These are phyloP conservation scores for Nilaparvata lugens DNA, from an alignment of 1,140 invertebrate species.

Conservation along the genomic window DNA sequence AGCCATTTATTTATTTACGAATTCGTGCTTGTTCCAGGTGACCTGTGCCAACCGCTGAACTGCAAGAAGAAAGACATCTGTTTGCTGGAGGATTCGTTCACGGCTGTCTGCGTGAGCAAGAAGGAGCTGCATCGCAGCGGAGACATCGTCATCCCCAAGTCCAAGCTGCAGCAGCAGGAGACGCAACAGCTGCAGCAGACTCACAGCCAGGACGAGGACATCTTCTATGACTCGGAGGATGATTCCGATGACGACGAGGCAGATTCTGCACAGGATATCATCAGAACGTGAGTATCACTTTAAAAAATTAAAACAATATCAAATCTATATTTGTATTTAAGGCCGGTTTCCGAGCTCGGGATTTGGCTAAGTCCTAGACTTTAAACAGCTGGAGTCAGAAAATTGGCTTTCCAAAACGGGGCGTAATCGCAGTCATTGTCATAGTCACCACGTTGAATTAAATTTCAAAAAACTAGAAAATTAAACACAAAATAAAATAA, in stretches of 20 bases:
- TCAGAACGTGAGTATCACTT: conserved; percentile 18
- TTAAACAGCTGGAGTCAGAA: no score
- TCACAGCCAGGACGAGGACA: conserved; percentile 45
- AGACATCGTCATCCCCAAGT: conserved; percentile 40
- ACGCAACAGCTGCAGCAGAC: conserved; percentile 10
- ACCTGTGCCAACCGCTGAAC: conserved; percentile 73
- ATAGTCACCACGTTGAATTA: no score
- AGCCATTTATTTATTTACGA: no score
- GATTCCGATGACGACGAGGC: conserved; percentile 43
- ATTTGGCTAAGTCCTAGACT: no score
- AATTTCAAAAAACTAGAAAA: no score
- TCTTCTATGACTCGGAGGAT: conserved; percentile 60
- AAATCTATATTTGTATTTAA: no score
- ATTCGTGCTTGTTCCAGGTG: conserved; percentile 53
- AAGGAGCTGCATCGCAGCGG: conserved; percentile 76
- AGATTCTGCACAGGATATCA: conserved; percentile 21
- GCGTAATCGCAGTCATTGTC: no score
- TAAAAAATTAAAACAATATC: no score
- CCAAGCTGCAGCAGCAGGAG: conserved; percentile 35
- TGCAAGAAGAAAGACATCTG: conserved; percentile 84
- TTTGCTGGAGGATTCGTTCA: conserved; percentile 72
- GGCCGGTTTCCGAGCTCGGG: no score
- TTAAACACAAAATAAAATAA: no score
- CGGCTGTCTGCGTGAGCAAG: conserved; percentile 77
- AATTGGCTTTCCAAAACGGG: no score